A percentile compares a stretch with the other conserved stretches of the same genome.
These are phyloP conservation scores for Carterocephalus palaemon DNA, from an alignment of 2,888 invertebrate species.

Conservation along the genomic window DNA sequence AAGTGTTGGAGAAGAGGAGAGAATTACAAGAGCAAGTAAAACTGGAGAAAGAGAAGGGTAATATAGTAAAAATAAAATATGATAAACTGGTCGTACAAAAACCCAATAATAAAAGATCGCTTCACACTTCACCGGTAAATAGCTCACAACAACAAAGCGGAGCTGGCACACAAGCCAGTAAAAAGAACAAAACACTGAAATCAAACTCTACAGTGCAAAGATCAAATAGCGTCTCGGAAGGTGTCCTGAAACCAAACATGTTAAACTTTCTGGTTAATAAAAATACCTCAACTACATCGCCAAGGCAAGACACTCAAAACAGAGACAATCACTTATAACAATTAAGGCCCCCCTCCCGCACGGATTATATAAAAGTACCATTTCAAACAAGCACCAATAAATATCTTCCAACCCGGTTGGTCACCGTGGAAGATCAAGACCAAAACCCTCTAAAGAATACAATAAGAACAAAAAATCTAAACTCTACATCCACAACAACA, in stretches of 20 bases:
- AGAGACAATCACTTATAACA: not conserved
- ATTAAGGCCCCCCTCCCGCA: no score
- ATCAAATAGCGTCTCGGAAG: slow-evolving; percentile 18
- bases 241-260: slow-evolving; percentile 29
- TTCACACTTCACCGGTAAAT: slow-evolving; percentile 26
- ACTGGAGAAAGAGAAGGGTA: slow-evolving; percentile 30
- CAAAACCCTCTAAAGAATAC: no score
- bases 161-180: slow-evolving; percentile 1
- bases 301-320: not conserved
- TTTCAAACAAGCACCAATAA: no score
- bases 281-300: not conserved
- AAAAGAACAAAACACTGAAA: not conserved
- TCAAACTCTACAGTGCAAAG: not conserved
- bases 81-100: slow-evolving; percentile 27
- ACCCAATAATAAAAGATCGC: slow-evolving; percentile 24
- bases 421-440: no score
- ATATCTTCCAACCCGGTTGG: no score
- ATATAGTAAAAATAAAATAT: slow-evolving; percentile 30
- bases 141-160: slow-evolving; percentile 25
- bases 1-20: slow-evolving; percentile 32
- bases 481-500: no score
- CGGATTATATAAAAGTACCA: no score
- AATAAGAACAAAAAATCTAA: no score
- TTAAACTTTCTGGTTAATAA: slow-evolving; percentile 29
- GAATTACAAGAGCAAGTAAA: slow-evolving; percentile 29